Percentiles rank a stretch among this genome's conserved stretches.
These are phyloP conservation scores for Anhinga anhinga DNA, from an alignment of 2,113 vertebrate species.

Conservation along the genomic window DNA sequence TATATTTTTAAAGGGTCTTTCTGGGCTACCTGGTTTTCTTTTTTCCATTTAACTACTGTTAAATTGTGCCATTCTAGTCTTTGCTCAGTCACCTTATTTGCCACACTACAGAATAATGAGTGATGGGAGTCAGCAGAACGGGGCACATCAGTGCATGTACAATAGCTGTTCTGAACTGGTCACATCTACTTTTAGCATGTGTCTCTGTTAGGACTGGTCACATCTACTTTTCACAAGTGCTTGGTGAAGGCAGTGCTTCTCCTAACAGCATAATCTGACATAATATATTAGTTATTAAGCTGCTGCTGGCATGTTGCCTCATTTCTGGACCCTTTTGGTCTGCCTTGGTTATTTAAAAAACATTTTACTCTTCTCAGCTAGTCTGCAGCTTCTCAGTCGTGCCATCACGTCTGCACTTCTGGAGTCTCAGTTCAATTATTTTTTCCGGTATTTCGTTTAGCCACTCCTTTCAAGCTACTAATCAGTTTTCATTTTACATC, in stretches of 20 bases:
- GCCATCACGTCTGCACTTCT: neutral
- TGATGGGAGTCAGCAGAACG: too few species aligned
- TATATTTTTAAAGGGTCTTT: neutral
- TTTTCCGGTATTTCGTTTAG: neutral
- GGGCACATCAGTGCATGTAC: neutral
- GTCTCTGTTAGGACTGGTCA: neutral
- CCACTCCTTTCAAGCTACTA: neutral
- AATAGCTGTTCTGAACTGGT: neutral
- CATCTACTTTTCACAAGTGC: neutral
- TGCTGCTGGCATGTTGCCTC: neutral
- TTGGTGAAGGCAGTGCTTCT: neutral
- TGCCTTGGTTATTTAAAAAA: neutral
- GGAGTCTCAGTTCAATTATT: neutral
- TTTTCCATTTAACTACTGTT: neutral
- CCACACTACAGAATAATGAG: neutral
- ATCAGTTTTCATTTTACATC: neutral
- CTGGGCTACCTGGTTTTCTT: neutral
- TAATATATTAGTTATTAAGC: neutral
- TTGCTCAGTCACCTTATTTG: neutral
- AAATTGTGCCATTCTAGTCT: neutral
- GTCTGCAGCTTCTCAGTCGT: neutral
- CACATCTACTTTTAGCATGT: neutral
- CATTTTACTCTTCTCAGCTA: neutral
- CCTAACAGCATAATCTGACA: neutral
- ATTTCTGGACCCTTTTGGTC: neutral